Percentiles rank a stretch among this genome's conserved stretches.
Conservation (phyloP, 2,113 vertebrate genomes). For the Tachycineta bicolor region DNA sequence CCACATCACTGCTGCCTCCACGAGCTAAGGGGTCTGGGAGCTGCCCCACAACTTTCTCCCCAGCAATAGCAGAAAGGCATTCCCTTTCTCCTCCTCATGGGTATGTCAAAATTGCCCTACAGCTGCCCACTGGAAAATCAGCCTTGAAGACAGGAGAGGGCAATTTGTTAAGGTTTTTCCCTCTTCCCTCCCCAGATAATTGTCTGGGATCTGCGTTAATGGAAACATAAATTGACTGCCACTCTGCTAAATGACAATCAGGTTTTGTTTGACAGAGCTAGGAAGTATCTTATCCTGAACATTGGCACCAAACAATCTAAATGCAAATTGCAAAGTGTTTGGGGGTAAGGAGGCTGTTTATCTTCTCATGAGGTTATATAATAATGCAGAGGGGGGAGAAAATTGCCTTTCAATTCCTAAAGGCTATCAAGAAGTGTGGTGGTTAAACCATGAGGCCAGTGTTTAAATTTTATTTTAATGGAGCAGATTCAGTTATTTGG, state of each 20-base stretch:
- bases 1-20: neutral
- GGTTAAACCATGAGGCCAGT: neutral
- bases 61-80: neutral
- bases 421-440: slow-evolving; percentile 41
- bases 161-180: slow-evolving; percentile 41
- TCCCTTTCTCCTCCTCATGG: neutral
- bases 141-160: neutral
- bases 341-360: slow-evolving; percentile 32
- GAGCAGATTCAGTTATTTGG: neutral
- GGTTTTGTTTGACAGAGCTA: slow-evolving; percentile 76
- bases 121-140: slow-evolving; percentile 12
- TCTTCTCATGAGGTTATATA: slow-evolving; percentile 60
- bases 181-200: slow-evolving; percentile 50
- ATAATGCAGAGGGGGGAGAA: slow-evolving; percentile 11
- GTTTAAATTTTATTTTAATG: slow-evolving; percentile 34
- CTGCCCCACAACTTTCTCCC: neutral
- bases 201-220: slow-evolving; percentile 76
- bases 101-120: neutral
- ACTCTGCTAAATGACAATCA: slow-evolving; percentile 78
- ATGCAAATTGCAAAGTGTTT: slow-evolving; percentile 74
- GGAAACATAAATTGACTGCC: slow-evolving; percentile 75
- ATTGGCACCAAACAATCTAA: slow-evolving; percentile 70
- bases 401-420: slow-evolving; percentile 48
- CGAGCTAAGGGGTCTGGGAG: neutral
- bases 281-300: slow-evolving; percentile 67